These are phyloP conservation scores for Coluber constrictor DNA, from an alignment of 2,797 vertebrate species.

Conservation along the genomic window DNA sequence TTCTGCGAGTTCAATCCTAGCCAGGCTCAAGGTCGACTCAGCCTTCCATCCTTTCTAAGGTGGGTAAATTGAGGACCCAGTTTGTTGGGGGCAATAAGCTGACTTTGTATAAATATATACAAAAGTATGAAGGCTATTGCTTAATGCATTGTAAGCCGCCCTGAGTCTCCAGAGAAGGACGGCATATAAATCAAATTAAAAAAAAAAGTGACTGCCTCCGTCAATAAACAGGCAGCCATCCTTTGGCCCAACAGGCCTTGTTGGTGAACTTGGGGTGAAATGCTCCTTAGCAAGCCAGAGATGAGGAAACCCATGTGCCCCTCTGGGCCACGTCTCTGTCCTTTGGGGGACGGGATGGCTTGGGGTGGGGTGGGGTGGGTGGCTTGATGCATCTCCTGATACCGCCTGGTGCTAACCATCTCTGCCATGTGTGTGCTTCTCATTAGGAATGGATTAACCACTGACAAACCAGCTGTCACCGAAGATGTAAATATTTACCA, in stretches of 20 bases:
- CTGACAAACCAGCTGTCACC: constrained; percentile 91
- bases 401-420: constrained; percentile 61
- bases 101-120: too few species aligned
- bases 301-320: neutral
- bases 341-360: neutral
- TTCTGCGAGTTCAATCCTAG: too few species aligned
- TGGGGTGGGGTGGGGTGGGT: constrained; percentile 22
- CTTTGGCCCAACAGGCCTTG: neutral
- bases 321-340: neutral
- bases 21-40: too few species aligned
- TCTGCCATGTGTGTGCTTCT: constrained; percentile 74
- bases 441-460: constrained; percentile 95
- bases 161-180: too few species aligned
- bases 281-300: neutral
- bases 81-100: too few species aligned
- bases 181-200: too few species aligned
- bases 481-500: constrained; percentile 99
- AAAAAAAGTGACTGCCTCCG: fast-evolving
- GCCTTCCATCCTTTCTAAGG: too few species aligned
- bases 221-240: neutral
- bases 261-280: neutral
- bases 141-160: too few species aligned
- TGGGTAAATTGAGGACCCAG: too few species aligned
- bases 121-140: too few species aligned
- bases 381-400: constrained; percentile 28